Base-by-base conservation (phyloP, 2,888 invertebrate species). In the Heliconius charithonia region DNA sequence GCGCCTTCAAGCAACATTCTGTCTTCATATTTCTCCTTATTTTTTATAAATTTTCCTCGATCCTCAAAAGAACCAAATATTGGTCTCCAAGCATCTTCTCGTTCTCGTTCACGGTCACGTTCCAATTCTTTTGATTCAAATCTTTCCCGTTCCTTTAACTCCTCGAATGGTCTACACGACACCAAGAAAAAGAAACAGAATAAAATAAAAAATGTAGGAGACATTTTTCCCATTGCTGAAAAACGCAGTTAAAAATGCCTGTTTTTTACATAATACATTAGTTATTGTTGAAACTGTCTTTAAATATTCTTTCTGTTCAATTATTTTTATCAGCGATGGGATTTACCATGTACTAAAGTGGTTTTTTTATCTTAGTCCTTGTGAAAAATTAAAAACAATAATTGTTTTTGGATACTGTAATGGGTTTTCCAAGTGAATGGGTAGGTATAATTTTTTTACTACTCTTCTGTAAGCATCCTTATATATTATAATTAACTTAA, bases 1-100 rank as follows among this genome's bases (percentile, higher is more conserved):
- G 67, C 65, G 56, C 65, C 81, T 71, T 85, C 83, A 65, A 85
- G 80, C 25, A 86, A 83, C 51, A 87, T 85, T 80, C 90, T 91
- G 10, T 85, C 85, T 10, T 85, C 85, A 22, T 89, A 87, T 75
- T 88, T 89, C 1, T 87, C 87, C 77, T 87, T 88, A 29, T 75
- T 62, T 80, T 87, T 89, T 0, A 87, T 7, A 1, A 88, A 88
- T 73, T 89, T 90, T 9, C 85, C 67, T 32, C 87, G 86, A 75
- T 89, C 87, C 75, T 82, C 88, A 45, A 84, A 85, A 4, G 85
- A 80, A 10, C 83, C 85, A 19, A 82, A 56, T 4, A 87, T 81
- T 19, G 89, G 89, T 3, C 80, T 82, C 90, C 89, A 90, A 1
- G 81, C 83, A 0, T 82, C 79, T 3, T 86, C 82, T 45, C 79